Base-by-base conservation (phyloP, 2,888 invertebrate genomes). In the Lamellibrachia columna region DNA sequence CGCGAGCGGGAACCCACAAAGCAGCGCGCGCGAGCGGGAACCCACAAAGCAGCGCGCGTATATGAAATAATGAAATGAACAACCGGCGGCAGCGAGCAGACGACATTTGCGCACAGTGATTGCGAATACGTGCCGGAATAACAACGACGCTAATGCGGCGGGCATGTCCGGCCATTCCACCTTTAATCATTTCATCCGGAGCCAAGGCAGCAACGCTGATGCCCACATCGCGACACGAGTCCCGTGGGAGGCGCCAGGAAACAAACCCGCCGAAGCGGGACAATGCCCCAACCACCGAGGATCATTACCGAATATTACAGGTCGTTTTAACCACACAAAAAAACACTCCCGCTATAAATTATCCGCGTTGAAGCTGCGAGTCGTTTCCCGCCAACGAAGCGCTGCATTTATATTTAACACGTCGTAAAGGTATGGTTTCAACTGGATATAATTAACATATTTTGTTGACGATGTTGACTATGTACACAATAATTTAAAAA, bases 161-260 rank as follows among this genome's bases (percentile, higher is more conserved):
- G 75, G 75, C 75, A 75, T 75, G 75, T 75, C 75, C 75, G 75
- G 75, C 75, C 75, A 75, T 75, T 75, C 75, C 75, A 75, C 75
- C 75, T 75, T 75, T 75, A 75, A 75, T 75, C 75, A 11, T 75
- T 75, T 75, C 75, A 75, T 75, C 75, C 75, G 75, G 75, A 3
- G 75, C 75, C 75, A n/a, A 75, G 75, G 15, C 15, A 75, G 22
- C 75, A 60, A 4, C 55, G 55, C 22, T 22, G 75, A 75, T 22
- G 22, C 22, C 40, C 15, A n/a, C 22, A 75, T 4, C 75, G 75
- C 75, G 75, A 11, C 75, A 75, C 75, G 75, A 22, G 22, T n/a
- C 3, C 6, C 75, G 6, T 22, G 75, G 75, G 75, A 11, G 22
- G 6, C 15, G 75, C 22, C 75, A 15, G 75, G 75, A 75, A 75